Conservation (phyloP, 2,888 invertebrate species). For the Leptura quadrifasciata region DNA sequence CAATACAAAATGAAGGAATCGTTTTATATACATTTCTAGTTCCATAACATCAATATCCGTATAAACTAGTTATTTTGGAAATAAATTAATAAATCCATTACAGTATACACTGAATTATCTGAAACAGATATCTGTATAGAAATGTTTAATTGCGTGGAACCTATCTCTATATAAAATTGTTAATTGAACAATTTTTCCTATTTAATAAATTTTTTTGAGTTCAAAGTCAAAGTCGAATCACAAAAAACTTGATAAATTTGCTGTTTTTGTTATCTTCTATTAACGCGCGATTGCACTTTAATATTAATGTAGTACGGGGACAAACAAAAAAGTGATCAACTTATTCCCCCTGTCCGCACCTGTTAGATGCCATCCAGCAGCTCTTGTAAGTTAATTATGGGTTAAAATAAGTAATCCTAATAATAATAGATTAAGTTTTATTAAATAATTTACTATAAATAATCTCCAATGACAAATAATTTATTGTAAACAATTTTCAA, state of each 20-base stretch:
- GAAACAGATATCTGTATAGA: background rate
- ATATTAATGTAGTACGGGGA: slow-evolving; percentile 10
- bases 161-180: background rate
- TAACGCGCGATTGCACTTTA: background rate
- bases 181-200: background rate
- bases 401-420: background rate
- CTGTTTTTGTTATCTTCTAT: background rate
- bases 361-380: background rate
- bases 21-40: too few species aligned
- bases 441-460: background rate
- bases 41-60: too few species aligned
- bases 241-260: background rate
- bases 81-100: background rate
- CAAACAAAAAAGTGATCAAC: background rate
- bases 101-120: background rate
- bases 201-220: slow-evolving; percentile 7
- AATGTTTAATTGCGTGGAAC: background rate
- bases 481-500: background rate
- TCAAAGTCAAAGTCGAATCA: background rate
- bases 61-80: too few species aligned
- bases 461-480: slow-evolving; percentile 9
- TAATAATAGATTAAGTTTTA: background rate
- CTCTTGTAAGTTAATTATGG: background rate
- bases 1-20: too few species aligned
- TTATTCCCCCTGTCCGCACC: background rate